These are phyloP conservation scores for Anoplophora glabripennis DNA, from an alignment of 1,140 invertebrate genomes.

Conservation along the genomic window DNA sequence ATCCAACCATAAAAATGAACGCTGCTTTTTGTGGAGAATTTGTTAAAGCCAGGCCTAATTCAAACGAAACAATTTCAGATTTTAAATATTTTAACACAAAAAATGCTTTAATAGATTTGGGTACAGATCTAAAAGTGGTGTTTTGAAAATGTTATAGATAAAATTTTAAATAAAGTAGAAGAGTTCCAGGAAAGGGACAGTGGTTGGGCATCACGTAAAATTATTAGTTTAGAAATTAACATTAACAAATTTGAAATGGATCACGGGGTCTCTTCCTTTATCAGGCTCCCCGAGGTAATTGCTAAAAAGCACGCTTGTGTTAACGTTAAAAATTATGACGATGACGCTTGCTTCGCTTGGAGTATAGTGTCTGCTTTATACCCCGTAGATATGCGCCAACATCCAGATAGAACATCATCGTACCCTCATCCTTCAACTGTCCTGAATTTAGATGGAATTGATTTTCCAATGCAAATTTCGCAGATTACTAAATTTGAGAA, in stretches of 20 bases:
- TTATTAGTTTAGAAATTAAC: background rate
- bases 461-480: background rate
- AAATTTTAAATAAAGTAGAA: background rate
- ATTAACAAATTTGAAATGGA: background rate
- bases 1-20: background rate
- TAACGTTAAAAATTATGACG: constrained; percentile 24
- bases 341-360: constrained; percentile 31
- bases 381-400: background rate
- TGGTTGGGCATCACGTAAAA: background rate
- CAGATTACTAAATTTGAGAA: background rate
- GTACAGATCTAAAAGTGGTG: background rate
- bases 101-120: background rate
- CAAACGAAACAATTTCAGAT: background rate
- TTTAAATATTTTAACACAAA: background rate
- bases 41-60: background rate
- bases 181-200: background rate
- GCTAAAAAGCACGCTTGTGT: constrained; percentile 3
- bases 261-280: background rate
- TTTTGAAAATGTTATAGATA: background rate
- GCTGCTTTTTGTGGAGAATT: constrained; percentile 3
- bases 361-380: constrained; percentile 18
- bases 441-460: constrained; percentile 8
- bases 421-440: too few species aligned
- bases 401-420: background rate
- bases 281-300: background rate